Conservation (phyloP, 2,113 vertebrate species). For the Triplophysa rosa region DNA sequence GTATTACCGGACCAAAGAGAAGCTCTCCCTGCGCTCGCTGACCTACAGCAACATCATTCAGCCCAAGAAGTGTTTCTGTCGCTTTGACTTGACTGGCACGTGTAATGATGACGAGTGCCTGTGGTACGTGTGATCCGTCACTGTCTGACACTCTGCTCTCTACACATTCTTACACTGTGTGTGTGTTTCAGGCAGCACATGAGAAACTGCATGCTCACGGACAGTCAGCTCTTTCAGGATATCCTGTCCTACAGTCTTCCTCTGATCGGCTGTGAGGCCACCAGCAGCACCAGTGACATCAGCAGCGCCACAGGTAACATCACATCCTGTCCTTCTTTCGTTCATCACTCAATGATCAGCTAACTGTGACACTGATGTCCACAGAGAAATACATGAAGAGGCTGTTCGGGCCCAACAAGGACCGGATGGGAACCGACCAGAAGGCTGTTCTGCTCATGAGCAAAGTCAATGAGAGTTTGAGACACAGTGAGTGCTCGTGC, state of each 20-base stretch:
- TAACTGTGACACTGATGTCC: not conserved
- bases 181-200: conserved; percentile 88
- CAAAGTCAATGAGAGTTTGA: conserved; percentile 91
- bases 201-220: conserved; percentile 86
- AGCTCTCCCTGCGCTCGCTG: conserved; percentile 88
- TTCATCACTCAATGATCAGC: not conserved
- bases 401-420: conserved; percentile 89
- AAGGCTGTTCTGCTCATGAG: conserved; percentile 96
- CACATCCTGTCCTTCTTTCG: not conserved
- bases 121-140: conserved; percentile 77
- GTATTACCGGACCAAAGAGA: conserved; percentile 96
- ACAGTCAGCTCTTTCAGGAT: conserved; percentile 91
- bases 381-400: conserved; percentile 93
- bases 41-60: conserved; percentile 88
- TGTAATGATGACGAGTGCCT: conserved; percentile 94
- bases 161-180: not conserved
- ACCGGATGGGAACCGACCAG: conserved; percentile 92
- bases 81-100: conserved; percentile 92
- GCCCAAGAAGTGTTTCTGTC: conserved; percentile 88
- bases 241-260: conserved; percentile 90
- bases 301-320: conserved; percentile 80
- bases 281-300: conserved; percentile 82
- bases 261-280: conserved; percentile 88
- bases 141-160: not conserved
- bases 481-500: conserved; percentile 80